Evolutionary conservation across 2,888 invertebrate genomes (phyloP), one percentile per base, ranked within the genome.

Genomic region (Tenthredo notha): DNA sequence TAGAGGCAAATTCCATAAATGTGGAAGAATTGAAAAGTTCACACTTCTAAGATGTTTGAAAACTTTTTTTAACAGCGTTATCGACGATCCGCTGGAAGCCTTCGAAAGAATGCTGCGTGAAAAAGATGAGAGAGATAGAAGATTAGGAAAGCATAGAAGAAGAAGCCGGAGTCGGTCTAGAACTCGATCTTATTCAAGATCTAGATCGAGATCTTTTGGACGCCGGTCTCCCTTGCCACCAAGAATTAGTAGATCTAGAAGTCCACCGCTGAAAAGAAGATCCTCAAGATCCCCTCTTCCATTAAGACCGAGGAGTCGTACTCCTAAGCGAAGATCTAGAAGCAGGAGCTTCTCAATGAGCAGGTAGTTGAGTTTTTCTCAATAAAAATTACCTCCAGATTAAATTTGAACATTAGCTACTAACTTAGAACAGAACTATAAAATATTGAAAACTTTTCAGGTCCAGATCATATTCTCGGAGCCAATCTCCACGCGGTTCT

Each of bases 71-170:
- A 93, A 87, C 93, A 97, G 97, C 88, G 95, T 96, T 86, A 97
- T 97, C 88, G 97, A 97, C 91, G 98, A 98, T 94, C 97, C 98
- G 4, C 93, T 98, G 89, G 97, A 97, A 92, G 97, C 97, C 84
- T 98, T 98, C 93, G 97, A 98, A 93, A 95, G 97, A 88, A 97
- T 98, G 95, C 95, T 98, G 90, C 95, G 97, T 87, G 98, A 98
- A 93, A 98, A 98, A 93, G 97, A 97, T 93, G 96, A 96, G 93
- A 94, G 96, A 72, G 96, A 96, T 87, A 94, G 95, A 88, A 94
- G 96, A 84, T 95, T 96, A 88, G 94, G 95, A 85, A 95, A 95
- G 90, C 95, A 96, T 84, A 94, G 96, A 86, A 92, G 94, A 72
- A 94, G 94, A 87, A 94, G 93, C 75, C 94, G 94, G 86, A 93